Base-by-base conservation (phyloP, 1,140 invertebrate genomes). In the fruit fly (Drosophila melanogaster) region DNA sequence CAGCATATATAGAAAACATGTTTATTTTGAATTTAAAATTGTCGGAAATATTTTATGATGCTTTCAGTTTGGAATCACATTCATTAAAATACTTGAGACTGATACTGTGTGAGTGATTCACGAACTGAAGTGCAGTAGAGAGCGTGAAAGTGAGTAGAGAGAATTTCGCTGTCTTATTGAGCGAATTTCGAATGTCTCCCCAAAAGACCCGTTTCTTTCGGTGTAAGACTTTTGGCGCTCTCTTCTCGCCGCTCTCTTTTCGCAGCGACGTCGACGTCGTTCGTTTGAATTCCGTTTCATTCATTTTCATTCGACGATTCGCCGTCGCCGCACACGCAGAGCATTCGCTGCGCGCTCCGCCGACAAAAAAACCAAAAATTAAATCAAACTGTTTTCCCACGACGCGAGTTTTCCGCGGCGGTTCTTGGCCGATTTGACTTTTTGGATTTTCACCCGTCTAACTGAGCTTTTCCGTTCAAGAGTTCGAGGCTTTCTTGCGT, bases 281-380 rank as follows among this genome's bases (percentile, higher is more conserved):
- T 38, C 30, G 38, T 26, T n/a, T 3, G 14, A n/a, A 7, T 47
- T 66, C 55, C 40, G 61, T 64, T 17, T 33, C 50, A 70, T 70
- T 71, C 64, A 65, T 33, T 33, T 69, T 67, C 67, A 71, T 55
- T 71, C 64, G 43, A 55, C 43, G 33, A 56, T 69, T 69, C 67
- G 50, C 67, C 50, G 67, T 69, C 51, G 67, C 53, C 65, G 53
- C 50, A 55, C 44, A 56, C 67, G 64, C 67, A 71, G 50, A 41
- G 38, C 49, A 71, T 56, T 40, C 17, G 40, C 37, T 69, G 51
- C 41, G 67, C 64, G 50, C 66, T 49, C 26, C 15, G 56, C 22
- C 43, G 59, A 62, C 61, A 26, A 17, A 47, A n/a, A 41, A 59
- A 7, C 49, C 7, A 24, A 58, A 61, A 59, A 41, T 59, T 30